Evolutionary conservation across 2,888 invertebrate species (phyloP).

Genomic region (Brenthis hecate): DNA sequence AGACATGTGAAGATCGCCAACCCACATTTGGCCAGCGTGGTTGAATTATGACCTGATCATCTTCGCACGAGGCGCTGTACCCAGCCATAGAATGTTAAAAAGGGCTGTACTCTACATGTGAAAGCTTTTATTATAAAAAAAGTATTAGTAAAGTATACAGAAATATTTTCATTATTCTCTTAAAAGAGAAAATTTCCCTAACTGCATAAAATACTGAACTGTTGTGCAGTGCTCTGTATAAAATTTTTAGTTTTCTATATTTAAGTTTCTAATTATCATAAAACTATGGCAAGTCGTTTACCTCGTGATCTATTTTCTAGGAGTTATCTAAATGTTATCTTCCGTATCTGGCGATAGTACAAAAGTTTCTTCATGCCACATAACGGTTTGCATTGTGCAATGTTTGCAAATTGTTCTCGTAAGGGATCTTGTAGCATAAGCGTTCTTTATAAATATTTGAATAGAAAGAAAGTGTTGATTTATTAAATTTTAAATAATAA

Average conservation of each 20-base stretch:
- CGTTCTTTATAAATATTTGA: neutral
- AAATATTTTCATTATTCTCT: no score
- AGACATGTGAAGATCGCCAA: no score
- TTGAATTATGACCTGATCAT: no score
- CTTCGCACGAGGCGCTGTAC: no score
- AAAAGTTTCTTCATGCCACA: conserved; percentile 55
- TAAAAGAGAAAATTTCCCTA: no score
- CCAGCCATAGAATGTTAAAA: no score
- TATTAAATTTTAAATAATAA: neutral
- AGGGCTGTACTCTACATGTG: neutral
- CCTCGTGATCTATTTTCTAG: conserved; percentile 53
- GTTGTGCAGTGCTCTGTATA: no score
- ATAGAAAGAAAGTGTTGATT: neutral
- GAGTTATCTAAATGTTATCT: conserved; percentile 57
- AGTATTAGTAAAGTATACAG: no score
- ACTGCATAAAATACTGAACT: no score
- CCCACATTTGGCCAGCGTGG: no score
- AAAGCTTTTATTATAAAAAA: neutral
- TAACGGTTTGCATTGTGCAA: conserved; percentile 60
- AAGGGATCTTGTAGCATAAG: conserved; percentile 6
- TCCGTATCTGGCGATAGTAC: conserved; percentile 53
- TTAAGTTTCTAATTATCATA: conserved; percentile 30
- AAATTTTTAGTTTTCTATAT: neutral
- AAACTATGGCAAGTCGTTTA: conserved; percentile 44
- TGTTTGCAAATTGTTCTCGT: conserved; percentile 49